phyloP scores from a whole-genome alignment of 2,797 vertebrate species.

The Sebastiscus tertius region DNA sequence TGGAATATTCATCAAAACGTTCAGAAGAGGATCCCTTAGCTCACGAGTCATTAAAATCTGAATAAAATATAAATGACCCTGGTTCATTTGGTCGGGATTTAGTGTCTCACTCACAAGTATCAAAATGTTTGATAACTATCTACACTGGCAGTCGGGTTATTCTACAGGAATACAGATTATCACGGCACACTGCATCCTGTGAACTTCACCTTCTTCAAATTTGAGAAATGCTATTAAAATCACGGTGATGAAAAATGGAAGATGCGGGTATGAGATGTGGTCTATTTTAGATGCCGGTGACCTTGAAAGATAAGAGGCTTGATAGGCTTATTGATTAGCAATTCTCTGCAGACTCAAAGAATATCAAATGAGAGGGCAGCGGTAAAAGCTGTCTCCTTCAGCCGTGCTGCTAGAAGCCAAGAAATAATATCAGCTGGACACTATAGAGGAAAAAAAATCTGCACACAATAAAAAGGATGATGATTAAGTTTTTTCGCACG shows the following conservation, averaged over 20 bases:
- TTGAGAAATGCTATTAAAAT: conserved; percentile 31
- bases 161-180: conserved; percentile 43
- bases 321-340: conserved; percentile 59
- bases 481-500: conserved; percentile 22
- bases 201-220: conserved; percentile 21
- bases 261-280: conserved; percentile 24
- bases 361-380: conserved; percentile 30
- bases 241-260: conserved; percentile 32
- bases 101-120: conserved; percentile 42
- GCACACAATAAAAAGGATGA: conserved; percentile 25
- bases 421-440: neutral
- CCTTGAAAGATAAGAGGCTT: conserved; percentile 58
- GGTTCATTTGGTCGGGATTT: conserved; percentile 52
- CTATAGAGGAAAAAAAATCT: neutral
- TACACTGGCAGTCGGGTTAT: conserved; percentile 19
- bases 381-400: conserved; percentile 3
- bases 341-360: conserved; percentile 31
- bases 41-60: conserved; percentile 59
- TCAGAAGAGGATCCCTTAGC: conserved; percentile 46
- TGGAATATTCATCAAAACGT: conserved; percentile 64
- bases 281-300: conserved; percentile 31
- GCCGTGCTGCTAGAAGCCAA: neutral
- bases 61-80: conserved; percentile 64
- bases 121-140: conserved; percentile 57
- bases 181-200: neutral